Evolutionary conservation across 1,140 invertebrate species (phyloP).

Genomic region (Eumaeus atala): DNA sequence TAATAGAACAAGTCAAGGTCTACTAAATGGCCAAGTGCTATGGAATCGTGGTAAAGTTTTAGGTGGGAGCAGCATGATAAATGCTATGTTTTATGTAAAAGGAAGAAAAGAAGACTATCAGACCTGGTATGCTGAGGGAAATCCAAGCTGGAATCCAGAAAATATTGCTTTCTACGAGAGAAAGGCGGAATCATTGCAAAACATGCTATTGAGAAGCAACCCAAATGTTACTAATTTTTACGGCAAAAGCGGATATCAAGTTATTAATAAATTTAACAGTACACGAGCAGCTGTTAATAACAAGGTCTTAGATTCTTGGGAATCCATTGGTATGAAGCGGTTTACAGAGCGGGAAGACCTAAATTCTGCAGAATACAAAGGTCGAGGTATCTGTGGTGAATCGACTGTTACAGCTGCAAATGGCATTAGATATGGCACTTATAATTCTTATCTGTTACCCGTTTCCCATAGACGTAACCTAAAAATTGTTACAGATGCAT

Average conservation of each 20-base stretch:
- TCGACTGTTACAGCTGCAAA: slow-evolving; percentile 46
- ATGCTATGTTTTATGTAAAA: slow-evolving; percentile 86
- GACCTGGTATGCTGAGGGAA: slow-evolving; percentile 79
- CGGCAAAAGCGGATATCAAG: slow-evolving; percentile 33
- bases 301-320: slow-evolving; percentile 50
- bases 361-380: slow-evolving; percentile 24
- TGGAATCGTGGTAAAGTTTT: slow-evolving; percentile 81
- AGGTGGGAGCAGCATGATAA: slow-evolving; percentile 84
- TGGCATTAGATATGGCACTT: slow-evolving; percentile 77
- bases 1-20: slow-evolving; percentile 60
- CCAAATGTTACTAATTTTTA: slow-evolving; percentile 28
- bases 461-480: slow-evolving; percentile 78
- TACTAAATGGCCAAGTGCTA: slow-evolving; percentile 56
- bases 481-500: slow-evolving; percentile 76
- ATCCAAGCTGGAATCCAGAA: slow-evolving; percentile 60
- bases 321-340: slow-evolving; percentile 38
- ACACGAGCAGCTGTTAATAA: slow-evolving; percentile 30
- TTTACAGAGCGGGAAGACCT: slow-evolving; percentile 45
- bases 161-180: slow-evolving; percentile 31
- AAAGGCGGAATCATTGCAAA: slow-evolving; percentile 43
- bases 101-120: slow-evolving; percentile 76
- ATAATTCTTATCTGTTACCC: slow-evolving; percentile 75
- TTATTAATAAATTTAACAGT: slow-evolving; percentile 37
- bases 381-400: slow-evolving; percentile 35
- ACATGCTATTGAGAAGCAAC: slow-evolving; percentile 24